phyloP scores from a whole-genome alignment of 2,888 invertebrate genomes.

The Callyntrura guangdongensis region DNA sequence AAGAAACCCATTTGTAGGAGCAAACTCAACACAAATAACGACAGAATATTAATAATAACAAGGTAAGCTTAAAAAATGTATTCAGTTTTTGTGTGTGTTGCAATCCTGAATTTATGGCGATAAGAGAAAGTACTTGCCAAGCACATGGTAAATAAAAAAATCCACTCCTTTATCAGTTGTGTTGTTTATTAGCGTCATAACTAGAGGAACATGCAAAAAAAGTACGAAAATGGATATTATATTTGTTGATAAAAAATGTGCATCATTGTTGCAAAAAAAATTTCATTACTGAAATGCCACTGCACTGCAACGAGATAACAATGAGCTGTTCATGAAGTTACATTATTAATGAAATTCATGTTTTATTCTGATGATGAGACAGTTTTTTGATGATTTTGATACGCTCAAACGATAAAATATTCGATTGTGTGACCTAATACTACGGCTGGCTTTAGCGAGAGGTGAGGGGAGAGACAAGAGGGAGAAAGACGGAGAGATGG shows the following conservation, averaged over 20 bases:
- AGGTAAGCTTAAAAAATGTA: slow-evolving; percentile 26
- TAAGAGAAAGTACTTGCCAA: slow-evolving; percentile 51
- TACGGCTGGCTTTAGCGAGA: not conserved
- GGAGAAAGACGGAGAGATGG: slow-evolving; percentile 28
- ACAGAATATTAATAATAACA: slow-evolving; percentile 30
- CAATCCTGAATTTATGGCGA: slow-evolving; percentile 33
- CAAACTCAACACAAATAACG: not conserved
- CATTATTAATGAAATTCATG: slow-evolving; percentile 48
- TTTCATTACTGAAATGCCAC: slow-evolving; percentile 1
- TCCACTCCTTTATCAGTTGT: slow-evolving; percentile 22
- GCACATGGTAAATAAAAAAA: slow-evolving; percentile 20
- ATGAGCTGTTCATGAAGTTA: slow-evolving; percentile 8
- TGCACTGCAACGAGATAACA: slow-evolving; percentile 3
- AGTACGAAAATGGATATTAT: slow-evolving; percentile 35
- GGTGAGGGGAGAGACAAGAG: not conserved
- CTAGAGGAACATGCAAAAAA: slow-evolving; percentile 39
- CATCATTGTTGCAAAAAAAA: slow-evolving; percentile 20
- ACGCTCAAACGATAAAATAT: slow-evolving; percentile 21
- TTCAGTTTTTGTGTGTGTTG: slow-evolving; percentile 19
- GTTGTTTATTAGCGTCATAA: slow-evolving; percentile 44
- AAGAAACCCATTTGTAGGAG: not conserved
- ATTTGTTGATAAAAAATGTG: not conserved
- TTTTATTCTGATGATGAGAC: slow-evolving; percentile 38
- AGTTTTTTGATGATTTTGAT: slow-evolving; percentile 25
- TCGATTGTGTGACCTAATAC: slow-evolving; percentile 43